Base-by-base conservation (phyloP, 2,888 invertebrate species). In the Lycocerus yunnanus region DNA sequence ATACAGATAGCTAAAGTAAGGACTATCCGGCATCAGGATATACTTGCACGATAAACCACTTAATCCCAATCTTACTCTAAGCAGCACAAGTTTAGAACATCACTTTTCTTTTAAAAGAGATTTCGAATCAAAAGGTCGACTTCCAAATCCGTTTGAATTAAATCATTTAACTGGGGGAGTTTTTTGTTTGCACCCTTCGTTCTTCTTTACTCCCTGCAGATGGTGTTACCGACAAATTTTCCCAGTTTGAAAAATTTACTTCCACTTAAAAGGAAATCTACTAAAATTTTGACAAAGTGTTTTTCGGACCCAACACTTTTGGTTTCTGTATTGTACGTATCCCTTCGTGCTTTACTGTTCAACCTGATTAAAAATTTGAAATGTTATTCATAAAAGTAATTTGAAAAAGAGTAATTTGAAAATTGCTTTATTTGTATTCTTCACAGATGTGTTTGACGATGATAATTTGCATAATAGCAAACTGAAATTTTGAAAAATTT, bases 1-100 rank as follows among this genome's bases (percentile, higher is more conserved):
- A 83, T 84, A 84, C 84, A 84, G 84, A 84, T 84, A 85, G 84
- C 84, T 84, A 84, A 84, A 84, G 81, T 80, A 80, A 77, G 78
- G 78, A 76, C 75, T 76, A 79, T 73, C 77, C 78, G 68, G 80
- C 78, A 72, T 74, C 76, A 70, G 78, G 72, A 76, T 76, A 43
- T 43, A 76, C 77, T 77, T 70, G 77, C 77, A 74, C 80, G 81
- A 82, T 82, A 83, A 82, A 82, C 80, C 80, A 77, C 78, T 79
- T 84, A 83, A 83, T 83, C 84, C 82, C 72, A 77, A 43, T 79
- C 78, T 77, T 81, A 80, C 81, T 80, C 80, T 79, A 81, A 81
- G 78, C 79, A 78, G 79, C 73, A 78, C 70, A 68, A 78, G 76
- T 80, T 79, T 79, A 78, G 77, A 80, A 82, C 81, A 80, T 80